Evolutionary conservation across 2,797 vertebrate species (phyloP).

Genomic region (Miichthys miiuy): DNA sequence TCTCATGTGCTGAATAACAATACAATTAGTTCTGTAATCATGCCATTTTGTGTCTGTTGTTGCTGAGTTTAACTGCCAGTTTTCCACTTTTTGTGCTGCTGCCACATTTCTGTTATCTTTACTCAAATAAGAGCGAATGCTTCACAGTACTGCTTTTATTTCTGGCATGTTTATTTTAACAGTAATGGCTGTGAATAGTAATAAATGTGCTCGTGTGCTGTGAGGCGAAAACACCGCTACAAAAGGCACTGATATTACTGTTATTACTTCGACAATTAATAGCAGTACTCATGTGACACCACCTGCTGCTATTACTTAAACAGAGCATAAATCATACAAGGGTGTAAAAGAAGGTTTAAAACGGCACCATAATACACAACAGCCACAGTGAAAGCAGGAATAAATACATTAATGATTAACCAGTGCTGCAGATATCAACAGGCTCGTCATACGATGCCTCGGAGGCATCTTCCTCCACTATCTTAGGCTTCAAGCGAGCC

Average conservation of each 20-base stretch:
- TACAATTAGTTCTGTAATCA: constrained; percentile 36
- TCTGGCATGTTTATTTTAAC: constrained; percentile 2
- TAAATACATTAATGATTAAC: constrained; percentile 17
- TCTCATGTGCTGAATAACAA: constrained; percentile 25
- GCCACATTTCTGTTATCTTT: neutral
- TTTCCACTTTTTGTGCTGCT: neutral
- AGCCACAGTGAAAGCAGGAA: neutral
- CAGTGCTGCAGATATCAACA: constrained; percentile 4
- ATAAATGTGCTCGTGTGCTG: neutral
- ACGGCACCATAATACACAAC: neutral
- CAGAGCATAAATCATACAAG: neutral
- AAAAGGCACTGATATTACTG: neutral
- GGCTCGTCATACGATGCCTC: constrained; percentile 9
- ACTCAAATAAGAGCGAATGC: neutral
- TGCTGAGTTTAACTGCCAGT: neutral
- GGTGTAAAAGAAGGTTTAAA: neutral
- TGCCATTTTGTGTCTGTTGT: constrained; percentile 17
- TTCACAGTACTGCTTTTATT: constrained; percentile 11
- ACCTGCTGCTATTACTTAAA: neutral
- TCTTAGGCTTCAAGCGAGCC: constrained; percentile 3
- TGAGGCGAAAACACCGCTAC: neutral
- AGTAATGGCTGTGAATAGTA: neutral
- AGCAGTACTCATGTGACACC: neutral
- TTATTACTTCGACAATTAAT: neutral
- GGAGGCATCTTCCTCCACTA: constrained; percentile 10